Conservation (phyloP, 1,140 invertebrate species). For the Potamilus streckersoni region DNA sequence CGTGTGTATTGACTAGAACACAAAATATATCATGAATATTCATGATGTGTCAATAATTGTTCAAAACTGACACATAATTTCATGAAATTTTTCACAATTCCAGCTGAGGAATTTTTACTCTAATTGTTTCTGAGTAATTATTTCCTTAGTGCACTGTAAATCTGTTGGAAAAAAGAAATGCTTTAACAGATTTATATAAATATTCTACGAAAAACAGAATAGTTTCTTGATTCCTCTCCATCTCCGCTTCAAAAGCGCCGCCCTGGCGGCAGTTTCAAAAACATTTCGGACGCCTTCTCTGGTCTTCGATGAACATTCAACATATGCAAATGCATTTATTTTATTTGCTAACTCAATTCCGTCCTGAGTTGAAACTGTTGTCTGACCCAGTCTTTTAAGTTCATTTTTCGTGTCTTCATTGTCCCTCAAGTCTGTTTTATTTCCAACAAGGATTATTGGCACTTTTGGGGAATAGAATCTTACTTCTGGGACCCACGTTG, state of each 20-base stretch:
- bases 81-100: too few relatives aligned
- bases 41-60: too few relatives aligned
- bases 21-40: too few relatives aligned
- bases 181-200: too few relatives aligned
- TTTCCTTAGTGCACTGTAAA: too few relatives aligned
- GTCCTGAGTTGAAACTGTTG: slow-evolving; percentile 97
- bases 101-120: too few relatives aligned
- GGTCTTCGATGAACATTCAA: slow-evolving; percentile 99
- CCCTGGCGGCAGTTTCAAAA: slow-evolving; percentile 97
- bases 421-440: slow-evolving; percentile 80
- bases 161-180: too few relatives aligned
- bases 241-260: slow-evolving; percentile 87
- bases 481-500: slow-evolving; percentile 64
- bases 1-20: too few relatives aligned
- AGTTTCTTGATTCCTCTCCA: slow-evolving; percentile 26
- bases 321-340: slow-evolving; percentile 96
- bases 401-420: slow-evolving; percentile 96
- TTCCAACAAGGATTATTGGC: slow-evolving; percentile 66
- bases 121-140: too few relatives aligned
- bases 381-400: slow-evolving; percentile 98
- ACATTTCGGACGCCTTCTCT: slow-evolving; percentile 99
- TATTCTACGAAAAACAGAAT: slow-evolving; percentile 9
- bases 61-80: too few relatives aligned
- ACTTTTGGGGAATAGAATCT: slow-evolving; percentile 64
- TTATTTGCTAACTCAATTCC: slow-evolving; percentile 97